Evolutionary conservation across 2,797 vertebrate species (phyloP).

Genomic region (Crocidura indochinensis): DNA sequence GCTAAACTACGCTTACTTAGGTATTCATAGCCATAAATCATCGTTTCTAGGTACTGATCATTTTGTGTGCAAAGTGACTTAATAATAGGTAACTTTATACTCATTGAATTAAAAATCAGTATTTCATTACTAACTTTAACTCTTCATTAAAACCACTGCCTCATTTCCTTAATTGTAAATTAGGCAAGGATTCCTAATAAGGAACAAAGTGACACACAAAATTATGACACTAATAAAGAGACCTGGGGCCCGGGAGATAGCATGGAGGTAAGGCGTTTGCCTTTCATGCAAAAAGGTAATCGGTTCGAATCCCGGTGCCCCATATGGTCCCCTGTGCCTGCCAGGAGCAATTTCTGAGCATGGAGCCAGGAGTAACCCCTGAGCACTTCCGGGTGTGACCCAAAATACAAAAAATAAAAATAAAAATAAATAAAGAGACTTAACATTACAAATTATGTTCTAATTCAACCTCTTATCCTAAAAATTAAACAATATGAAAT

Average conservation of each 20-base stretch:
- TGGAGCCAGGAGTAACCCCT: too few relatives aligned
- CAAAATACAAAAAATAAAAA: too few relatives aligned
- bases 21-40: background rate
- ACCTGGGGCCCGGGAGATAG: too few relatives aligned
- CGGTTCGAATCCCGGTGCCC: too few relatives aligned
- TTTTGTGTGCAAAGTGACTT: background rate
- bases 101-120: background rate
- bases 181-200: background rate
- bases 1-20: background rate
- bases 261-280: too few relatives aligned
- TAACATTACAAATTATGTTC: background rate
- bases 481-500: background rate
- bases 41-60: conserved; percentile 38
- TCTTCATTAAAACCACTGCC: background rate
- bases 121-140: conserved; percentile 11
- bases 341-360: too few relatives aligned
- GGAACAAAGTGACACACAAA: background rate
- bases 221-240: background rate
- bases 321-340: too few relatives aligned
- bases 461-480: conserved; percentile 11
- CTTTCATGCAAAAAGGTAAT: too few relatives aligned
- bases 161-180: conserved; percentile 10
- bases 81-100: background rate
- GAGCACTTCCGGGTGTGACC: too few relatives aligned
- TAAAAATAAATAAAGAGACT: conserved; percentile 29